Conservation (phyloP, 1,140 invertebrate species). For the Anthonomus grandis region DNA sequence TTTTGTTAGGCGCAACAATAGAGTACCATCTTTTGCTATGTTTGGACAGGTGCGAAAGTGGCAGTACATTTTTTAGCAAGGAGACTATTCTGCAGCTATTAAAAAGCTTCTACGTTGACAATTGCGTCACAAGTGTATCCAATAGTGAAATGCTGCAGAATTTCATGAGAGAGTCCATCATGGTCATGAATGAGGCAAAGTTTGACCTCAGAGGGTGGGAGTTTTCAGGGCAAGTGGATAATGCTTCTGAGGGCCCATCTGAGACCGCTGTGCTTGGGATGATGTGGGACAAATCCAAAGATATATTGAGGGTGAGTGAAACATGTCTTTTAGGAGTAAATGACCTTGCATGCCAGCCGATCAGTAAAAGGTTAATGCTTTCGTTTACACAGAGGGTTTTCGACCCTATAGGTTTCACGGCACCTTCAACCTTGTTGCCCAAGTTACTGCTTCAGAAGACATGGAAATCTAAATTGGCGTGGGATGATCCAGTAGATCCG, state of each 20-base stretch:
- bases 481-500: constrained; percentile 13
- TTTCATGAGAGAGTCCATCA: constrained; percentile 17
- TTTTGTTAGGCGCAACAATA: constrained; percentile 42
- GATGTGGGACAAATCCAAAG: constrained; percentile 3
- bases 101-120: constrained; percentile 29
- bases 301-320: background rate
- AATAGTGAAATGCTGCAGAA: background rate
- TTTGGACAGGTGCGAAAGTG: background rate
- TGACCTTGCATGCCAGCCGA: too few relatives aligned
- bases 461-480: constrained; percentile 16
- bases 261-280: constrained; percentile 19
- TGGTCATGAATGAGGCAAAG: constrained; percentile 13
- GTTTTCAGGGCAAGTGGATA: background rate
- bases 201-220: constrained; percentile 29
- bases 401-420: constrained; percentile 3
- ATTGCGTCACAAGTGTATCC: constrained; percentile 23
- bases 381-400: constrained; percentile 10
- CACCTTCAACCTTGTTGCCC: background rate
- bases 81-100: constrained; percentile 12
- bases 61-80: background rate
- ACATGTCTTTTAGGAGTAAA: too few relatives aligned
- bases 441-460: constrained; percentile 7
- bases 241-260: background rate
- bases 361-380: constrained; percentile 11
- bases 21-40: constrained; percentile 11